phyloP scores from a whole-genome alignment of 2,888 invertebrate species.

The Corbicula japonica region DNA sequence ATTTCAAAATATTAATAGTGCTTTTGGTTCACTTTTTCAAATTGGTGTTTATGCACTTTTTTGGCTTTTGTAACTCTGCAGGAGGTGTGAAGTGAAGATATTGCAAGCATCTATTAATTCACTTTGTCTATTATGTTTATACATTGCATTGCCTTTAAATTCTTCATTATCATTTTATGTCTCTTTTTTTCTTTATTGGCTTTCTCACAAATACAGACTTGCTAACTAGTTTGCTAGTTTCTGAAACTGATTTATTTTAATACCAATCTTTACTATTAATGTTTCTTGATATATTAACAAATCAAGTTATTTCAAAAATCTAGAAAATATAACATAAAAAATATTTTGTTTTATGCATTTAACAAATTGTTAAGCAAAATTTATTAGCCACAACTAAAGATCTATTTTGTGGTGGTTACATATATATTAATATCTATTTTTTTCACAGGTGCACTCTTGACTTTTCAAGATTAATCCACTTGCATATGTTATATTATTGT shows the following conservation, averaged over 20 bases:
- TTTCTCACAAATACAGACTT: slow-evolving; percentile 26
- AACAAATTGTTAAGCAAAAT: slow-evolving; percentile 1
- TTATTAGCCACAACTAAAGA: slow-evolving; percentile 7
- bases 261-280: slow-evolving; percentile 13
- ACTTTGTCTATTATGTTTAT: slow-evolving; percentile 12
- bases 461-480: too few species aligned
- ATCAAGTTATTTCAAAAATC: slow-evolving; percentile 12
- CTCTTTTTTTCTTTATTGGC: slow-evolving; percentile 13
- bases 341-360: slow-evolving; percentile 15
- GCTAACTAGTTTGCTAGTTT: slow-evolving; percentile 11
- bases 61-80: slow-evolving; percentile 1
- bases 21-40: slow-evolving; percentile 10
- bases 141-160: slow-evolving; percentile 14
- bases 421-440: slow-evolving; percentile 2
- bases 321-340: not conserved
- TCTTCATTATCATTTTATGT: not conserved
- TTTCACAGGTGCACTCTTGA: slow-evolving; percentile 5
- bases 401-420: slow-evolving; percentile 8
- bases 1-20: slow-evolving; percentile 1
- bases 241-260: slow-evolving; percentile 7
- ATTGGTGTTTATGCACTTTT: slow-evolving; percentile 4
- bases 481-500: too few species aligned
- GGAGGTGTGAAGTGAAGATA: slow-evolving; percentile 8
- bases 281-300: slow-evolving; percentile 6
- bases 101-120: slow-evolving; percentile 17